A percentile compares a stretch with the other conserved stretches of the same genome.
These are phyloP conservation scores for Microcebus murinus DNA, from an alignment of 2,113 vertebrate genomes.

Conservation along the genomic window DNA sequence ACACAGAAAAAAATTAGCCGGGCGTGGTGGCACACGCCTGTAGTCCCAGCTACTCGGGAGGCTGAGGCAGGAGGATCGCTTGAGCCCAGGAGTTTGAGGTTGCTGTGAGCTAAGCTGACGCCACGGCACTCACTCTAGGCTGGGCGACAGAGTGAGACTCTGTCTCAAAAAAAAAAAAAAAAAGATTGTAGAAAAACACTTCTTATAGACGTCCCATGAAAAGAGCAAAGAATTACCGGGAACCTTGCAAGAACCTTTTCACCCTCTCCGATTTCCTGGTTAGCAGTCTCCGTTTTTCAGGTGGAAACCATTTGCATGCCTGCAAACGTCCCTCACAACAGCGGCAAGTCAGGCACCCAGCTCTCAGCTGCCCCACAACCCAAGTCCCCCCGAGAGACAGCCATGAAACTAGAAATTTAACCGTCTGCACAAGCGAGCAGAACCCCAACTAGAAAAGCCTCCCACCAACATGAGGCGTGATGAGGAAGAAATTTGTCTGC, in stretches of 20 bases:
- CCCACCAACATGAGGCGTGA: neutral
- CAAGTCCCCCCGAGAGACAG: neutral
- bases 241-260: constrained; percentile 49
- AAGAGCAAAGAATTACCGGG: constrained; percentile 30
- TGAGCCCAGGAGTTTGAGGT: no score
- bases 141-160: no score
- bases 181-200: constrained; percentile 15
- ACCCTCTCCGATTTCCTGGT: constrained; percentile 32
- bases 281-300: neutral
- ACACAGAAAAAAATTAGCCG: no score
- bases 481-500: neutral
- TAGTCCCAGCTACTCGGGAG: no score
- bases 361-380: constrained; percentile 9
- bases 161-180: neutral
- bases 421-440: constrained; percentile 4
- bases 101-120: no score
- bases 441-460: constrained; percentile 13
- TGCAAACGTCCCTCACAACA: neutral
- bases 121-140: no score
- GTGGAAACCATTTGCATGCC: neutral
- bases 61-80: no score
- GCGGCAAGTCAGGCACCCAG: neutral
- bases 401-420: neutral
- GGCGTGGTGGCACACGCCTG: no score
- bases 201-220: neutral